These are phyloP conservation scores for Platynereis dumerilii DNA, from an alignment of 2,888 invertebrate genomes.

Conservation along the genomic window DNA sequence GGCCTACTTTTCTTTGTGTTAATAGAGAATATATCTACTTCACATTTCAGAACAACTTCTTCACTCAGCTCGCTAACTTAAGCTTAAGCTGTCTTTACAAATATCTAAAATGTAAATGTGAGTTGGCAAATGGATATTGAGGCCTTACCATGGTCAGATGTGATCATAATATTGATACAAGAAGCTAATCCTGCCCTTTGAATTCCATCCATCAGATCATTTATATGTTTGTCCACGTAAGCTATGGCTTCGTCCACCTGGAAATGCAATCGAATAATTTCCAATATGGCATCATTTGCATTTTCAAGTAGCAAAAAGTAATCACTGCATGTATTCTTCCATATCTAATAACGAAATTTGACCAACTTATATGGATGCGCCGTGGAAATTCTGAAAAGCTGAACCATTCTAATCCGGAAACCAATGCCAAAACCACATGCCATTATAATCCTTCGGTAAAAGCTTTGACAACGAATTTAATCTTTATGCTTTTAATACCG, in stretches of 20 bases:
- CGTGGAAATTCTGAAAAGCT: too few species aligned
- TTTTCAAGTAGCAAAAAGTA: neutral
- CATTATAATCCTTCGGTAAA: too few species aligned
- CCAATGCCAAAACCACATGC: too few species aligned
- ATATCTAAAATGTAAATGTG: neutral
- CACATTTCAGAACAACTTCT: too few species aligned
- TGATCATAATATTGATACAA: constrained; percentile 55
- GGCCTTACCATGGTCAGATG: constrained; percentile 55
- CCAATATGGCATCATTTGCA: too few species aligned
- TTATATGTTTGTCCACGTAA: constrained; percentile 48
- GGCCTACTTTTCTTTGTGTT: too few species aligned
- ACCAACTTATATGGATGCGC: neutral
- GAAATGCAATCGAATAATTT: neutral
- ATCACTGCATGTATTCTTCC: neutral
- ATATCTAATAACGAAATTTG: neutral
- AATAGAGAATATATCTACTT: too few species aligned
- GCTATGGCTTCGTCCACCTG: constrained; percentile 54
- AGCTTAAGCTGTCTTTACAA: neutral
- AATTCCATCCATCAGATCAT: constrained; percentile 50
- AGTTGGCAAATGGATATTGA: neutral
- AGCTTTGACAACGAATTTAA: too few species aligned
- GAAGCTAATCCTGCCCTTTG: constrained; percentile 45
- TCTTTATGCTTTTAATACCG: too few species aligned
- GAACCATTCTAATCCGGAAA: too few species aligned
- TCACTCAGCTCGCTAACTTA: too few species aligned